A percentile compares a stretch with the other conserved stretches of the same genome.
Evolutionary conservation across 2,888 invertebrate genomes (phyloP).

Genomic region (Noctua pronuba): DNA sequence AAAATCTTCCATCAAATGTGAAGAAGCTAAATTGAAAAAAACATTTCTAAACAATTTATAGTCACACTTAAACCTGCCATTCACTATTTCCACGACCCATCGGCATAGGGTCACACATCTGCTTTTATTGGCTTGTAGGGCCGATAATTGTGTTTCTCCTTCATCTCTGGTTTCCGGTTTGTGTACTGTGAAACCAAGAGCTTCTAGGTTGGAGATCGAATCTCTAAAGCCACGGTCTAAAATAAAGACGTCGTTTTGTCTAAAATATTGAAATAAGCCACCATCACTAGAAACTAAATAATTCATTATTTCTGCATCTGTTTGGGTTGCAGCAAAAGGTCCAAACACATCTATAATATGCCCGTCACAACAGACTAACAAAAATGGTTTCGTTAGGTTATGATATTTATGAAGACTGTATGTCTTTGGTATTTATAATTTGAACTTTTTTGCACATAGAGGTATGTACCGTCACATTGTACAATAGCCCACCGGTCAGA

Average conservation of each 20-base stretch:
- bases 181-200: background rate
- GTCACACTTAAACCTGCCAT: background rate
- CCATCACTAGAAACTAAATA: background rate
- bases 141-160: background rate
- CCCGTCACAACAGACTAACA: too few relatives aligned
- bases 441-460: background rate
- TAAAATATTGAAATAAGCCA: background rate
- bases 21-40: background rate
- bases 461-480: slow-evolving; percentile 1
- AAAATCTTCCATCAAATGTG: background rate
- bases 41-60: background rate
- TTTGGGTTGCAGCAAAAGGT: too few relatives aligned
- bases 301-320: too few relatives aligned
- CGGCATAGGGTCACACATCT: background rate
- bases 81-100: background rate
- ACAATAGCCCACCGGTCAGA: background rate
- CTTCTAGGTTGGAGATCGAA: background rate
- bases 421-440: background rate
- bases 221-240: slow-evolving; percentile 1
- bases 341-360: too few relatives aligned
- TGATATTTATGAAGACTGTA: background rate
- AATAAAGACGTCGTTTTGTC: background rate
- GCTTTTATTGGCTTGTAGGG: background rate
- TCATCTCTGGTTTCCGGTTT: background rate
- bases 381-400: too few relatives aligned